Conservation (phyloP, 1,140 invertebrate species). For the Diplogasteroides magnus region DNA sequence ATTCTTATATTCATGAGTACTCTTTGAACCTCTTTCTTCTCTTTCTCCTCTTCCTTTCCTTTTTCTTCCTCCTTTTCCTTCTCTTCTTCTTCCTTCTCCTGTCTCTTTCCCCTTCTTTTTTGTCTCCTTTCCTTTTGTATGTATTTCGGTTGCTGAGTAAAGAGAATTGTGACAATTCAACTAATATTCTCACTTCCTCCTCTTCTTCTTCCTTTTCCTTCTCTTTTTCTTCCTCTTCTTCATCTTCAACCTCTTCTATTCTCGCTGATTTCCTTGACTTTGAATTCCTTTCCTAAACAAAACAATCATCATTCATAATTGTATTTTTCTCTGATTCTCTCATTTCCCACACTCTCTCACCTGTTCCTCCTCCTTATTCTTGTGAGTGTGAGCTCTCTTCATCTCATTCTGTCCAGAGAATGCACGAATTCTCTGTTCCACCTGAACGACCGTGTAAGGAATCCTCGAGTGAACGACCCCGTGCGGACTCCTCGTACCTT, state of each 20-base stretch:
- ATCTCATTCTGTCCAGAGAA: background rate
- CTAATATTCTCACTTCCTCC: slow-evolving; percentile 3
- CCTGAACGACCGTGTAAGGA: background rate
- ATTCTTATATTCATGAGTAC: background rate
- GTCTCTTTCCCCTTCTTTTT: slow-evolving; percentile 14
- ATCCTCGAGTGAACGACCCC: background rate
- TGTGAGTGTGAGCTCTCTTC: background rate
- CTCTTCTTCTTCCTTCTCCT: slow-evolving; percentile 14
- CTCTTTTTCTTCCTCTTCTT: slow-evolving; percentile 3
- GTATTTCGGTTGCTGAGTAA: background rate
- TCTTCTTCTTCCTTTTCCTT: slow-evolving; percentile 1
- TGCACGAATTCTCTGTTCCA: background rate
- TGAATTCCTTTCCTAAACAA: background rate
- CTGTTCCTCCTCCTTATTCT: background rate
- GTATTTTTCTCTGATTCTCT: background rate
- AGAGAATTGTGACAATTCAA: background rate
- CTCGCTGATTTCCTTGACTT: background rate
- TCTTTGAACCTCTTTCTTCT: background rate
- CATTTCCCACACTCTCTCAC: background rate
- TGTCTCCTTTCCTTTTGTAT: background rate
- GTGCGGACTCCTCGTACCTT: slow-evolving; percentile 10
- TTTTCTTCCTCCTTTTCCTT: slow-evolving; percentile 16
- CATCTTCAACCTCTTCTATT: slow-evolving; percentile 11
- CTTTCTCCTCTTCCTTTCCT: slow-evolving; percentile 19
- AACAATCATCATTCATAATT: background rate